Base-by-base conservation (phyloP, 2,888 invertebrate genomes). In the Teleogryllus oceanicus region DNA sequence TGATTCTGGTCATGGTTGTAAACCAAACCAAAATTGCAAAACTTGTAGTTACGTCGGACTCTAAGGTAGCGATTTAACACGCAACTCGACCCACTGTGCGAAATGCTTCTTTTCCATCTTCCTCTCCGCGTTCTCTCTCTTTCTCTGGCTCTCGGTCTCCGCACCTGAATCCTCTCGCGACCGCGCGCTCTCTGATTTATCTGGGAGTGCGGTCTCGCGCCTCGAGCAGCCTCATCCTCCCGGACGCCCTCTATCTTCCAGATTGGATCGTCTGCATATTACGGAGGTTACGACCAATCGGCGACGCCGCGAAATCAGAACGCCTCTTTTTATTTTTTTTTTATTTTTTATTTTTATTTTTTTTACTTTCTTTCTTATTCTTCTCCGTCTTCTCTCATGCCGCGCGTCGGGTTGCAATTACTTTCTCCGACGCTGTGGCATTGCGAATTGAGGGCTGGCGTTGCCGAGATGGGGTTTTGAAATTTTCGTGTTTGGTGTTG, bases 201-300 rank as follows among this genome's bases (percentile, higher is more conserved):
- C 62, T 62, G 62, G 62, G 62, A 13, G 62, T n/a, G 16, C 62
- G n/a, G 16, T n/a, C 62, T 62, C 8, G 37, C 37, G 37, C 37
- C 37, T 37, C 37, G 8, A 5, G 37, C 5, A 5, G 8, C 8
- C 37, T 5, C 37, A 37, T 8, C 37, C 37, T 37, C 37, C 37
- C 37, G 37, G 37, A 37, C 37, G 37, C 37, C 37, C 8, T 8
- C 37, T 37, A 37, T 37, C 37, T 37, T 37, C n/a, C 62, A 62
- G 62, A 62, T 62, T 62, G 62, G 62, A 62, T 62, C 62, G 62
- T 62, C 62, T 62, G 62, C 62, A 62, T 62, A 62, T 62, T 62
- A 62, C 62, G 62, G n/a, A 62, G 62, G 62, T 62, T 62, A 62
- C 62, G 62, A 62, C 62, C 62, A 62, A 62, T 62, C 62, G 62